Conservation (phyloP, 2,797 vertebrate genomes). For the Novumbra hubbsi region DNA sequence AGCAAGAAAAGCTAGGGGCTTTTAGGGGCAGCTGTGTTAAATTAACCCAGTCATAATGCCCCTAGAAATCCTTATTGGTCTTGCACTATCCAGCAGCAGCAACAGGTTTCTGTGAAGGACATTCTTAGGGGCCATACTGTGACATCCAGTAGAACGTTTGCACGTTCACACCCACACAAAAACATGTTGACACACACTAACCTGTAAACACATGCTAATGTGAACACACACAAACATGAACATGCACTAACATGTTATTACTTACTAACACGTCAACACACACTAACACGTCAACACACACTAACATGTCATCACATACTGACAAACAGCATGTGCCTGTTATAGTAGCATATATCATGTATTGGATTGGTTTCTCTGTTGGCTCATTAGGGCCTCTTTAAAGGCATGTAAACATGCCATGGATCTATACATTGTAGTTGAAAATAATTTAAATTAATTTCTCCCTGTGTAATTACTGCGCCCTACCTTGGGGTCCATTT, state of each 20-base stretch:
- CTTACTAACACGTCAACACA: background rate
- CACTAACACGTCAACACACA: too few relatives aligned
- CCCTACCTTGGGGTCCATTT: too few relatives aligned
- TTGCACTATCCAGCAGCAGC: constrained; percentile 75
- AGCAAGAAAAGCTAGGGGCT: constrained; percentile 97
- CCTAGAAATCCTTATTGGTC: constrained; percentile 99
- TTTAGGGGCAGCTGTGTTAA: constrained; percentile 99
- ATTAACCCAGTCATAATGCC: constrained; percentile 99
- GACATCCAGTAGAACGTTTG: background rate
- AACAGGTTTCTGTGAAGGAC: constrained; percentile 18
- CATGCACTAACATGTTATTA: background rate
- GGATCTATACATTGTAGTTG: too few relatives aligned
- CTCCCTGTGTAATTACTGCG: too few relatives aligned
- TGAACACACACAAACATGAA: background rate
- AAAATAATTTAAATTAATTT: too few relatives aligned
- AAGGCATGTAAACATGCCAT: too few relatives aligned
- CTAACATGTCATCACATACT: too few relatives aligned
- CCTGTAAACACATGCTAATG: background rate
- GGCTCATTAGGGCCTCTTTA: too few relatives aligned
- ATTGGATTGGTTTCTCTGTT: too few relatives aligned
- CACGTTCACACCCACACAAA: background rate
- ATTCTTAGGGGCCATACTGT: background rate
- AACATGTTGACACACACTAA: background rate
- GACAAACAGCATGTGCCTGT: too few relatives aligned
- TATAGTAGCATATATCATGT: too few relatives aligned